These are phyloP conservation scores for Notarius quadriscutis DNA, from an alignment of 2,113 vertebrate species.

Conservation along the genomic window DNA sequence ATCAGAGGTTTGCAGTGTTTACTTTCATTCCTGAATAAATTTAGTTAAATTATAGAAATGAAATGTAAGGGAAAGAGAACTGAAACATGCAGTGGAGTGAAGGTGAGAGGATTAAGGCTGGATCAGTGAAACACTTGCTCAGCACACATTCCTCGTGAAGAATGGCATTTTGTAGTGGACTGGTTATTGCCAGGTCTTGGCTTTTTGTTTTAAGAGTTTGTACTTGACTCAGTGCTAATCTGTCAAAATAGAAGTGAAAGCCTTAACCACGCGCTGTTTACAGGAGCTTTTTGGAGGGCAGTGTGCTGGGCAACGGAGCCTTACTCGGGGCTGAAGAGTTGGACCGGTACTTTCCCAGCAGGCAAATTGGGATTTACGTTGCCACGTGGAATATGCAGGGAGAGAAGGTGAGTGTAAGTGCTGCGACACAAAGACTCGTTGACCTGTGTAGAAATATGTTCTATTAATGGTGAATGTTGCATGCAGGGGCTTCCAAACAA, in stretches of 20 bases:
- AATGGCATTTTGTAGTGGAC: neutral
- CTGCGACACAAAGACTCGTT: neutral
- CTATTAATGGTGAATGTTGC: neutral
- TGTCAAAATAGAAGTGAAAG: neutral
- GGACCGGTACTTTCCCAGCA: slow-evolving; percentile 88
- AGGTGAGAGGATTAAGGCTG: slow-evolving; percentile 42
- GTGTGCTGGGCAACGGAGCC: slow-evolving; percentile 86
- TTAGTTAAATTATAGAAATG: neutral
- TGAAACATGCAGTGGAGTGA: slow-evolving; percentile 1
- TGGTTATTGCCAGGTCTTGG: neutral
- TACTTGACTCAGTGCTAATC: neutral
- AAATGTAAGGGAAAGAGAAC: slow-evolving; percentile 6
- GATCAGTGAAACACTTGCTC: slow-evolving; percentile 55
- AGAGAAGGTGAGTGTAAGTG: slow-evolving; percentile 76
- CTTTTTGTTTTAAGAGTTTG: neutral
- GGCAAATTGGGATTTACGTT: slow-evolving; percentile 83
- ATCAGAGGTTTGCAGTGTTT: neutral
- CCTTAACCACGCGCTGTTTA: slow-evolving; percentile 3
- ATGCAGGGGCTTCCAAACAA: slow-evolving; percentile 82
- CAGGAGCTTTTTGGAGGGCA: slow-evolving; percentile 96
- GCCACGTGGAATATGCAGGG: slow-evolving; percentile 99
- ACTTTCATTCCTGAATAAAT: neutral
- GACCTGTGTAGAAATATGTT: neutral
- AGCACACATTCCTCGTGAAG: slow-evolving; percentile 31
- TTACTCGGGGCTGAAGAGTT: slow-evolving; percentile 92